Conservation (phyloP, 1,140 invertebrate species). For the Olivierus martensii region DNA sequence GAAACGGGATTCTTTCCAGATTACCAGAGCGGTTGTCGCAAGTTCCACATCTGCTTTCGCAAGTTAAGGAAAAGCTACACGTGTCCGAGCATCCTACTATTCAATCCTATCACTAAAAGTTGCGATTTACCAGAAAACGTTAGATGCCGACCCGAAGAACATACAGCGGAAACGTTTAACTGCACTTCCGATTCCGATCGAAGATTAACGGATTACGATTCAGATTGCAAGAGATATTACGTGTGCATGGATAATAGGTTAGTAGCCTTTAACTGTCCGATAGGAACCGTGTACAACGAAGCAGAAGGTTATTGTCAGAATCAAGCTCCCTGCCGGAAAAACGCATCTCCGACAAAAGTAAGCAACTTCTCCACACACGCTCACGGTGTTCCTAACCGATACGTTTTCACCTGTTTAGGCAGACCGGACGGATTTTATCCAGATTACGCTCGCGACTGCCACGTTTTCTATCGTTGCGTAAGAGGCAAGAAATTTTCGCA, state of each 20-base stretch:
- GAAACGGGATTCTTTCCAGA: conserved; percentile 15
- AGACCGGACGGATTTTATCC: conserved; percentile 18
- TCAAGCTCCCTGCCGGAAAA: no score
- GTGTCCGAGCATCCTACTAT: conserved; percentile 12
- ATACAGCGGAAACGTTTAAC: not conserved
- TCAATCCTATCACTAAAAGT: conserved; percentile 13
- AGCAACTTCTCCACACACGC: conserved; percentile 7
- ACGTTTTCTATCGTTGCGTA: conserved; percentile 16
- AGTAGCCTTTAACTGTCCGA: no score
- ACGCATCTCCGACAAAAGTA: not conserved
- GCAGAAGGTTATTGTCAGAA: no score
- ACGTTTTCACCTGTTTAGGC: conserved; percentile 6
- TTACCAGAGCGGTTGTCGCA: conserved; percentile 10
- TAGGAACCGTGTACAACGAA: no score
- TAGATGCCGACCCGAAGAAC: conserved; percentile 6
- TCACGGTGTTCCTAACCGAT: conserved; percentile 9
- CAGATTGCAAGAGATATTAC: not conserved
- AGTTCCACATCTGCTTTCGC: conserved; percentile 15
- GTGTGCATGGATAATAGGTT: no score
- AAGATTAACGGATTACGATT: no score
- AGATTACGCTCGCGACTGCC: conserved; percentile 15
- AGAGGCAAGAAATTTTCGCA: conserved; percentile 15
- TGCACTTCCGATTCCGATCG: not conserved
- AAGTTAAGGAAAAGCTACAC: conserved; percentile 10
- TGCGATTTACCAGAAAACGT: conserved; percentile 17